Evolutionary conservation across 1,140 invertebrate species (phyloP), one percentile per base, ranked within the genome.

Genomic region (Ceratitis capitata): DNA sequence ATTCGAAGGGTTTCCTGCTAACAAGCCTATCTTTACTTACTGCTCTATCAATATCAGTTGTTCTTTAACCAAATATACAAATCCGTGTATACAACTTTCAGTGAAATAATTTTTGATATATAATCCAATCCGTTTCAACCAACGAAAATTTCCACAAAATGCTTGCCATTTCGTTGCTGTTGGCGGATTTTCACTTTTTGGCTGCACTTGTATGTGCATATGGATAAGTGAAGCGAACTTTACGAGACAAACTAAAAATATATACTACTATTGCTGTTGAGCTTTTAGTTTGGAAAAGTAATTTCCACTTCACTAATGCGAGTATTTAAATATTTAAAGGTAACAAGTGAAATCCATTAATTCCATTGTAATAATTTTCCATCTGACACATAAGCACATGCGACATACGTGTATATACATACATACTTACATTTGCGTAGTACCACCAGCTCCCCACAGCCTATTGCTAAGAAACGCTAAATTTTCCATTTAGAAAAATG

Each of bases 41-140:
- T 78, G 69, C 39, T 78, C 69, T 45, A 45, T 23, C 32, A 78
- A 47, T 45, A 32, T 45, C 9, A 78, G 23, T 9, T 45, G 16
- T 2, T 78, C 23, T 45, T 45, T 78, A 35, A 78, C 69, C 69
- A 78, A 78, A 78, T 78, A 78, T 9, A 23, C 69, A 23, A 78
- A 78, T 26, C 69, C 69, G 26, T 78, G 69, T 45, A 78, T 78
- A n/a, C 69, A 45, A 45, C 69, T 78, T 78, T 78, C 69, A 7
- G 69, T 78, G n/a, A 78, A 78, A 78, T 78, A 78, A 47, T 78
- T 78, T 78, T 78, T 45, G 9, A 78, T 45, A 78, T 78, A 78
- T n/a, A 78, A 23, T 26, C 39, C 69, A 45, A 78, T 78, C 9
- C 69, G 10, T n/a, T 23, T 78, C 69, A 78, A n/a, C 69, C 69